Evolutionary conservation across 2,113 vertebrate genomes (phyloP), one percentile per base, ranked within the genome.

Genomic region (Saguinus midas): DNA sequence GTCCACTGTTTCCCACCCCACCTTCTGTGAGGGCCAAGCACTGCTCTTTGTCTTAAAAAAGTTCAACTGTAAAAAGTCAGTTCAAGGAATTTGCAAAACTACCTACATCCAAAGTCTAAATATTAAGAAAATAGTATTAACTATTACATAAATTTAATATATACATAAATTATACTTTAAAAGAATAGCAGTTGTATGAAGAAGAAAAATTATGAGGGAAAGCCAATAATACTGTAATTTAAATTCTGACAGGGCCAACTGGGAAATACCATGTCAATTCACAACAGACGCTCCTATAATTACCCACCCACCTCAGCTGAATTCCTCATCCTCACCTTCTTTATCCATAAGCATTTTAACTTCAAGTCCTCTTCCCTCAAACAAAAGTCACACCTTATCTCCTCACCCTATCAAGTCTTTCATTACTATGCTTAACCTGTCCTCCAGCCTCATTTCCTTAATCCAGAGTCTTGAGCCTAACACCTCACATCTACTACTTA

Each of bases 71-170:
- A 94, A 87, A 66, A 86, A 73, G 50, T 40, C 25, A 55, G 40
- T 45, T 90, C 9, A 83, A 90, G 72, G 25, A 35, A 87, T 82
- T 35, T 94, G n/a, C 29, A 81, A 58, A 81, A 70, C 80, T 89
- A 90, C 25, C 55, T 90, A 76, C 68, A 85, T 87, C 25, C 58
- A 40, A 92, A 87, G 68, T 55, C 75, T 72, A 96, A 82, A 61
- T 87, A 95, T 87, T 83, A 90, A 86, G 3, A 13, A 94, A 58
- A 80, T 13, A 40, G 32, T 94, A 79, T 50, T 86, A 86, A 80
- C 25, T 83, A 87, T 50, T 55, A 83, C n/a, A 72, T 52, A 52
- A 94, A 29, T 81, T 92, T n/a, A n/a, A n/a, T n/a, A n/a, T n/a
- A n/a, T n/a, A n/a, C n/a, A n/a, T n/a, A n/a, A n/a, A n/a, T n/a